A percentile compares a stretch with the other conserved stretches of the same genome.
Conservation (phyloP, 2,888 invertebrate genomes). For the Ceramica pisi region DNA sequence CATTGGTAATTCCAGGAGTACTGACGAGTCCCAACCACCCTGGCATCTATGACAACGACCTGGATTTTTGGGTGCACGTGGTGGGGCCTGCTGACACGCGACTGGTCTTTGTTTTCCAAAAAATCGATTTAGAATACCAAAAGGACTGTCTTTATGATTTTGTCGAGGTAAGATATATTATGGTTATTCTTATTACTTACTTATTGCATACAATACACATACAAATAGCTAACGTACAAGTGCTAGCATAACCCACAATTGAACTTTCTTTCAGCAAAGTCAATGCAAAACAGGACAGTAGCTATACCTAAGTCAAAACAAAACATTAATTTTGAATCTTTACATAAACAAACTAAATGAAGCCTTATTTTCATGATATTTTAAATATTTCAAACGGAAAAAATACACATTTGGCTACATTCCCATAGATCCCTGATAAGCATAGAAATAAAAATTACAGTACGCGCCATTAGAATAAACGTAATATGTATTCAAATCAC, state of each 20-base stretch:
- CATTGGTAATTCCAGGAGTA: slow-evolving; percentile 83
- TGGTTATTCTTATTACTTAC: too few species aligned
- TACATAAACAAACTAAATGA: too few species aligned
- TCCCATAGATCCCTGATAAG: not conserved
- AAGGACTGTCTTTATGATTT: slow-evolving; percentile 95
- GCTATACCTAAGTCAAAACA: too few species aligned
- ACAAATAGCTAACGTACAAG: too few species aligned
- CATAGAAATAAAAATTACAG: slow-evolving; percentile 31
- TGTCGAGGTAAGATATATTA: slow-evolving; percentile 90
- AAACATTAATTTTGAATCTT: too few species aligned
- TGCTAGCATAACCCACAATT: too few species aligned
- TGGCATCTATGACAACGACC: slow-evolving; percentile 93
- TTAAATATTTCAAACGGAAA: too few species aligned
- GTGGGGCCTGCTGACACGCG: slow-evolving; percentile 92
- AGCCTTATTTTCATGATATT: not conserved
- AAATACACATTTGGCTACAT: not conserved
- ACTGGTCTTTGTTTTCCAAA: slow-evolving; percentile 93
- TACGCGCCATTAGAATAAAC: slow-evolving; percentile 6
- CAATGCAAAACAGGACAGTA: too few species aligned
- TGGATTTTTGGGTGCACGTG: slow-evolving; percentile 93
- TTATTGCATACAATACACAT: too few species aligned
- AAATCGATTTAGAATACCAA: slow-evolving; percentile 94
- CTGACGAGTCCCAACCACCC: slow-evolving; percentile 94
- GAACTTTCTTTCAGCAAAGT: too few species aligned
- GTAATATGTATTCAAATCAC: slow-evolving; percentile 43